Conservation (phyloP, 2,113 vertebrate genomes). For the Ascaphus truei region DNA sequence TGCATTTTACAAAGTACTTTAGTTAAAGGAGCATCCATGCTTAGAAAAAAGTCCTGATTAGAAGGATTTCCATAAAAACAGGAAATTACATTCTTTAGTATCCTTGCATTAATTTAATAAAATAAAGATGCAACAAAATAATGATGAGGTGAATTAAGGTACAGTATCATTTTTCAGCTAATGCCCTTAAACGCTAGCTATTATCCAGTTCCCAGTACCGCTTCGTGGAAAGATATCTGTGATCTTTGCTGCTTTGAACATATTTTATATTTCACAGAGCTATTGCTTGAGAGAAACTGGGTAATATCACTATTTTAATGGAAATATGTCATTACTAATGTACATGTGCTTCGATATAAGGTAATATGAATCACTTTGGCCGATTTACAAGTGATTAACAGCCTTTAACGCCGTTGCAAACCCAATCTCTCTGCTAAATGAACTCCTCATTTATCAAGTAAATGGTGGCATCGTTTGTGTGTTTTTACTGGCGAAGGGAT, state of each 20-base stretch:
- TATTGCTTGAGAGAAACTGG: conserved; percentile 20
- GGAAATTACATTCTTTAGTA: conserved; percentile 55
- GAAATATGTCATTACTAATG: conserved; percentile 36
- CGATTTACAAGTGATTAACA: conserved; percentile 25
- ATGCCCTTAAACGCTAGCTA: conserved; percentile 30
- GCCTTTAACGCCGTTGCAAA: conserved; percentile 4
- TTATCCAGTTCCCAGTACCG: conserved; percentile 39
- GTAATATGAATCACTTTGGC: conserved; percentile 21
- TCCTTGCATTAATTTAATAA: conserved; percentile 55
- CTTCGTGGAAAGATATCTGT: conserved; percentile 30
- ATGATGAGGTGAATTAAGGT: conserved; percentile 40
- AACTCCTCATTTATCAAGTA: conserved; percentile 25
- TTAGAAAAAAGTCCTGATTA: conserved; percentile 50
- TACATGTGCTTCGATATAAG: conserved; percentile 10
- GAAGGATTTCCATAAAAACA: conserved; percentile 49
- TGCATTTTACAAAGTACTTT: conserved; percentile 49
- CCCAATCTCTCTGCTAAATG: conserved; percentile 9
- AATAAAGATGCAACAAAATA: conserved; percentile 41
- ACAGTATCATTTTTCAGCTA: conserved; percentile 40
- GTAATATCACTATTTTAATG: conserved; percentile 38
- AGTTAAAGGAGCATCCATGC: conserved; percentile 56
- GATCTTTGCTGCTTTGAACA: conserved; percentile 29
- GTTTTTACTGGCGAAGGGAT: too few relatives aligned
- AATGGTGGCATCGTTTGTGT: too few relatives aligned
- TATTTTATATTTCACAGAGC: conserved; percentile 27